Percentiles rank a stretch among this genome's conserved stretches.
Evolutionary conservation across 2,113 vertebrate species (phyloP).

Genomic region (Puffinus mauretanicus): DNA sequence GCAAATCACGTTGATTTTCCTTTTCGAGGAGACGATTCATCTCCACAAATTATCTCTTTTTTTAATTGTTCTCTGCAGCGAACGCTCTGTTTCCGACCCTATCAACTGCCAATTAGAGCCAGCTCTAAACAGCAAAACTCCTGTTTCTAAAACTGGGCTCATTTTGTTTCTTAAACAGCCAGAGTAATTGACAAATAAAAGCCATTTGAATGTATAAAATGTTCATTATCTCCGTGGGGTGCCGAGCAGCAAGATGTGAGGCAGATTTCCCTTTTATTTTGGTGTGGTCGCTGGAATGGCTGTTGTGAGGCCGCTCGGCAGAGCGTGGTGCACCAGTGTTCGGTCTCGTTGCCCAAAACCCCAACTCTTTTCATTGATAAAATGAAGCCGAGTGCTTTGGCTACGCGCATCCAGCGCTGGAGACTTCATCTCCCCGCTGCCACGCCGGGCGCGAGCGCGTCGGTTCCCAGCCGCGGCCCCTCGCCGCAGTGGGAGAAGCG

Average conservation of each 20-base stretch:
- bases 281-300: background rate
- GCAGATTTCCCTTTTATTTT: background rate
- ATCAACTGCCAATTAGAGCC: background rate
- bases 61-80: slow-evolving; percentile 13
- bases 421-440: background rate
- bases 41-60: slow-evolving; percentile 22
- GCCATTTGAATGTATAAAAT: background rate
- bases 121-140: background rate
- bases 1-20: background rate
- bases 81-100: background rate
- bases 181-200: background rate
- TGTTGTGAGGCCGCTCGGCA: too few relatives aligned
- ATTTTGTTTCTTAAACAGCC: background rate
- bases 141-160: background rate
- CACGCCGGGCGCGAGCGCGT: background rate
- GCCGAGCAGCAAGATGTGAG: background rate
- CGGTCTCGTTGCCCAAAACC: background rate
- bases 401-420: background rate
- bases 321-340: background rate
- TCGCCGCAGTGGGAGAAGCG: background rate
- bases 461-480: background rate
- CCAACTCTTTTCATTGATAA: background rate
- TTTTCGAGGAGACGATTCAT: background rate
- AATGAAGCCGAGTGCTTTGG: background rate
- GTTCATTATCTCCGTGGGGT: background rate